These are phyloP conservation scores for Diarsia dahlii DNA, from an alignment of 2,888 invertebrate species.

Conservation along the genomic window DNA sequence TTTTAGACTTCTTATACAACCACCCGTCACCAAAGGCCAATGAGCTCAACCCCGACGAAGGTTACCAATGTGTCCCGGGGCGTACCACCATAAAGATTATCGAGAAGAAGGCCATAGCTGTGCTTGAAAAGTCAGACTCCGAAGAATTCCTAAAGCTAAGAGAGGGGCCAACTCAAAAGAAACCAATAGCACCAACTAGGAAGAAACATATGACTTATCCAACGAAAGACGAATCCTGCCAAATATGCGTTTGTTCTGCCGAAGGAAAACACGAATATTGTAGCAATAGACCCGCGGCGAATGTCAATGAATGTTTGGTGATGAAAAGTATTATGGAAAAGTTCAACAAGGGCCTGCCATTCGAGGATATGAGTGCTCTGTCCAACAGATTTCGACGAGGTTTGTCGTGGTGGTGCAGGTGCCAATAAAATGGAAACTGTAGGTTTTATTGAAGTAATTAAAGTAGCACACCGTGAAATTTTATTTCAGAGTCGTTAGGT, in stretches of 20 bases:
- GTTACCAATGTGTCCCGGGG: constrained; percentile 81
- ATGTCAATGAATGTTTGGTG: constrained; percentile 82
- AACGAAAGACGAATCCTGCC: constrained; percentile 75
- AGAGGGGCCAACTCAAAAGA: constrained; percentile 54
- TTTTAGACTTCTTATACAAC: constrained; percentile 79
- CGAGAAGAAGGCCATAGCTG: constrained; percentile 7
- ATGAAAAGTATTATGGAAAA: constrained; percentile 67
- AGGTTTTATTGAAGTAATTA: constrained; percentile 5
- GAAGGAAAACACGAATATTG: constrained; percentile 82
- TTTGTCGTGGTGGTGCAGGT: constrained; percentile 72
- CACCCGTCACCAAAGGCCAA: constrained; percentile 66
- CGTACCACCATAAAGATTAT: constrained; percentile 77
- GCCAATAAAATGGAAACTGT: constrained; percentile 47
- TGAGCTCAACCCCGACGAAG: constrained; percentile 46
- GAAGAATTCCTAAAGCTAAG: constrained; percentile 41
- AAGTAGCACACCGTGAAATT: constrained; percentile 23
- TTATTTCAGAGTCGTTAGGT: not conserved
- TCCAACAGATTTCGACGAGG: constrained; percentile 80
- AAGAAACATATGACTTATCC: constrained; percentile 76
- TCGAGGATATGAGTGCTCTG: constrained; percentile 73
- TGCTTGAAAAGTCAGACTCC: constrained; percentile 40
- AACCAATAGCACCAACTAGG: constrained; percentile 32
- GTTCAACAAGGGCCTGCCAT: constrained; percentile 71
- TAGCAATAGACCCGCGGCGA: constrained; percentile 78
- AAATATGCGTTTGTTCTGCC: constrained; percentile 81